phyloP scores from a whole-genome alignment of 2,113 vertebrate genomes.

The Dromiciops gliroides region DNA sequence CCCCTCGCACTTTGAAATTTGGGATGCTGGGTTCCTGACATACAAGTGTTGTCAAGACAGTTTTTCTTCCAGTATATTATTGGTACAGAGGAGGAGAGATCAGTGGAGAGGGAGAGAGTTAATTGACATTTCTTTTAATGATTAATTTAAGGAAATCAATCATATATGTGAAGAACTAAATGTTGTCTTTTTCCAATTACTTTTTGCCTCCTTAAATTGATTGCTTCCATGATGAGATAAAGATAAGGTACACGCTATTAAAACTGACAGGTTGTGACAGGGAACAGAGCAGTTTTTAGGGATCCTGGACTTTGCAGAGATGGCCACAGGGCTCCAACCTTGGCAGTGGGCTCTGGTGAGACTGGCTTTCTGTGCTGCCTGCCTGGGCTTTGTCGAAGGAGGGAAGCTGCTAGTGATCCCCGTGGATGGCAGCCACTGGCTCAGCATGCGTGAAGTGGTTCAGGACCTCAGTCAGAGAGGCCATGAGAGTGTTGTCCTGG shows the following conservation, averaged over 20 bases:
- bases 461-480: constrained; percentile 85
- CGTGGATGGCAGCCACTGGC: constrained; percentile 91
- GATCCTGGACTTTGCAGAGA: accelerated
- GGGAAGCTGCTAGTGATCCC: constrained; percentile 89
- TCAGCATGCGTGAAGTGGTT: constrained; percentile 82
- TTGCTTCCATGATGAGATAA: not conserved
- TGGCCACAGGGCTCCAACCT: not conserved
- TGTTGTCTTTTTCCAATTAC: not conserved
- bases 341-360: accelerated
- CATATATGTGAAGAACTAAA: no score
- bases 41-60: no score
- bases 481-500: constrained; percentile 84
- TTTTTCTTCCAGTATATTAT: no score
- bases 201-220: not conserved
- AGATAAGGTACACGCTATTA: not conserved
- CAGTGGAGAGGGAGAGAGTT: not conserved
- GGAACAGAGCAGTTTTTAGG: not conserved
- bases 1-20: no score
- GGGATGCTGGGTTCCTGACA: no score
- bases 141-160: not conserved
- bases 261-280: accelerated
- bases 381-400: constrained; percentile 66
- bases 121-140: not conserved
- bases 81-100: not conserved
- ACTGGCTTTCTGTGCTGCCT: constrained; percentile 64